Evolutionary conservation across 2,797 vertebrate species (phyloP), one percentile per base, ranked within the genome.

Genomic region (Zonotrichia albicollis): DNA sequence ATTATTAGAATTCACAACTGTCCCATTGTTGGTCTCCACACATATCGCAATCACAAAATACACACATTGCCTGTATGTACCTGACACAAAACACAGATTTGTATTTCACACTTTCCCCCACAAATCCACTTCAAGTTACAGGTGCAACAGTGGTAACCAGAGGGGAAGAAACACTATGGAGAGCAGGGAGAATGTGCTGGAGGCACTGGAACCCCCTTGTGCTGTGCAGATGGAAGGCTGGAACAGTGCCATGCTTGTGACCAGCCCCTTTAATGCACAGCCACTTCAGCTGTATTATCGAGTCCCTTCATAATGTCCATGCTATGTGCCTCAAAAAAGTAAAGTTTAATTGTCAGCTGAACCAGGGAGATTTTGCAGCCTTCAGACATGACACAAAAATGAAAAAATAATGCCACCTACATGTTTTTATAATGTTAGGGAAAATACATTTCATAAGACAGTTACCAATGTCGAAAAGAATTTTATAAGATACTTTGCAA

Each of bases 241-340:
- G 43, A 66, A 34, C 13, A 0, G 0, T 30, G 36, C 16, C 4
- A 9, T 22, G 4, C 12, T 3, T 1, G 1, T 66, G 53, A 62
- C 46, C 38, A 45, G 16, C 29, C n/a, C 38, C 74, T 54, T 50
- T 50, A 50, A 51, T 61, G 46, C 50, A 58, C 16, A 42, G 3
- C 55, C 7, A 5, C 9, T 61, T 76, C 4, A 55, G 23, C 7
- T 87, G 16, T 45, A 4, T 34, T 81, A 1, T 10, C 21, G 51
- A 73, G n/a, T 71, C 16, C 29, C 26, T 66, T 76, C 29, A 10
- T 60, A 43, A 53, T 67, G 64, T 78, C 70, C 54, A 6, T 43
- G 14, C 21, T 62, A n/a, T 20, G 43, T 81, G n/a, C 27, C 80
- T 68, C 48, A 36, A 23, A 32, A 84, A 68, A 32, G 13, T n/a